Evolutionary conservation across 2,888 invertebrate genomes (phyloP), one percentile per base, ranked within the genome.

Genomic region (Nymphalis urticae): DNA sequence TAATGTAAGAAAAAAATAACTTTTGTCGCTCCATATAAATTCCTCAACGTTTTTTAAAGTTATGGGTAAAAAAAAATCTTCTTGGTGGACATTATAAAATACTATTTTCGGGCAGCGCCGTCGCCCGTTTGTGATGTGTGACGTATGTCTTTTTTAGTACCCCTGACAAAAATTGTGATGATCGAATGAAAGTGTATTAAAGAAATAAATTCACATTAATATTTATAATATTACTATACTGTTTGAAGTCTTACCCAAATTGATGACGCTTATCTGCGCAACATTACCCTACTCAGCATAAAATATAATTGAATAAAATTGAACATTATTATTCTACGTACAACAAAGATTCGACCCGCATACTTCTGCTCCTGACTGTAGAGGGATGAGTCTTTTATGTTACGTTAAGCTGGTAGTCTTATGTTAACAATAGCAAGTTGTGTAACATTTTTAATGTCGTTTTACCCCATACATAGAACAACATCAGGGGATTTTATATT

Each of bases 261-360:
- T 64, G 63, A 62, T 64, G 53, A 64, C 50, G 64, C 65, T 65
- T 56, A 64, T 42, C 59, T 56, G 48, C 36, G 9, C 24, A 47
- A 54, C 62, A 47, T 67, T 67, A 48, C 51, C 64, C 62, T 64
- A 66, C 61, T 70, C 72, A 32, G 63, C 56, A 72, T 66, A 70
- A 66, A 54, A 54, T 61, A 27, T 62, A 62, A 62, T 56, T 58
- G 36, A 58, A 36, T 58, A 69, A 62, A 65, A 66, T 68, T 69
- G 58, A 74, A 69, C 75, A 75, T 73, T 71, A 70, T 68, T 70
- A 71, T 68, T 71, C 62, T 17, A 66, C 65, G 60, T 66, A 64
- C 19, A 84, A 80, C 83, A 83, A 81, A 84, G 86, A 88, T 86
- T 83, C 84, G 82, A 74, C 88, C 89, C 89, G 87, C 88, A 88